Conservation (phyloP, 2,113 vertebrate genomes). For the Regulus satrapa region DNA sequence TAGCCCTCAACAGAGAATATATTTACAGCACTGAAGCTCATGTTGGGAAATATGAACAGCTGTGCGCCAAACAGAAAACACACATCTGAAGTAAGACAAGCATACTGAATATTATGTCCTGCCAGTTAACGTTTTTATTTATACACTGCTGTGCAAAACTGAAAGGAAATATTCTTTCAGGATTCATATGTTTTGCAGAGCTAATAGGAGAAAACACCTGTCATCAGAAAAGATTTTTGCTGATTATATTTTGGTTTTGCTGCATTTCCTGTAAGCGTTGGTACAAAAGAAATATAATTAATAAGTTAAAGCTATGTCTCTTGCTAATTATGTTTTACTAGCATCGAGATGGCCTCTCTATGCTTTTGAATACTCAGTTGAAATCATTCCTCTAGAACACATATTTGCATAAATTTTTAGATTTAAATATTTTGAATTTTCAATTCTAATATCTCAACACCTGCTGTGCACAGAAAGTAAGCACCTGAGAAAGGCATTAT, state of each 20-base stretch:
- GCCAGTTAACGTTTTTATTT: conserved; percentile 67
- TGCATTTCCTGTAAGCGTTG: conserved; percentile 31
- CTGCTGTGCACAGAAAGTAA: not conserved
- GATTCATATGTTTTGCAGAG: conserved; percentile 51
- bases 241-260: conserved; percentile 38
- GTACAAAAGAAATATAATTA: conserved; percentile 57
- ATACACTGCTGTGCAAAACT: conserved; percentile 55
- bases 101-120: conserved; percentile 53
- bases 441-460: not conserved
- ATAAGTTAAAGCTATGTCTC: conserved; percentile 45
- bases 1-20: conserved; percentile 32
- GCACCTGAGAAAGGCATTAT: not conserved
- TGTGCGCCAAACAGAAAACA: conserved; percentile 23
- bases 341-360: not conserved
- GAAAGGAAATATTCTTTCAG: conserved; percentile 59
- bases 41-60: conserved; percentile 57
- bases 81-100: conserved; percentile 26
- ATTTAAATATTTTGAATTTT: not conserved
- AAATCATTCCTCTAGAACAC: not conserved
- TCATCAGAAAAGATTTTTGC: conserved; percentile 58
- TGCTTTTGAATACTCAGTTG: not conserved
- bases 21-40: not conserved
- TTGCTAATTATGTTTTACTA: conserved; percentile 64
- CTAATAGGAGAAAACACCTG: conserved; percentile 51
- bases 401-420: not conserved